Base-by-base conservation (phyloP, 2,888 invertebrate genomes). In the Cynaeus angustus region DNA sequence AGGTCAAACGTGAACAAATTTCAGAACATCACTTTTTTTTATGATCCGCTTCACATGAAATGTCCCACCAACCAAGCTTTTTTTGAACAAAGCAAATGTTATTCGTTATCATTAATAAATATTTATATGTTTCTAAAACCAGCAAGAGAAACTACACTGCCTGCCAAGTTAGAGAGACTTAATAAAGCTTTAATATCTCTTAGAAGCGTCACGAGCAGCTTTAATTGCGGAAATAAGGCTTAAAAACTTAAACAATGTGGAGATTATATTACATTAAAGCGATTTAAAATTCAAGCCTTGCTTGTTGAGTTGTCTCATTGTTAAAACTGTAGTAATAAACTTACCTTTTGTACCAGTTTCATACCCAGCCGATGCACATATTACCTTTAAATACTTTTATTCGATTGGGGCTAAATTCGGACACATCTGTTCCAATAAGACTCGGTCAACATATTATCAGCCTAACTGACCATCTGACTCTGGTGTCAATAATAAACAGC, bases 221-320 rank as follows among this genome's bases (percentile, higher is more conserved):
- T 82, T 82, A 81, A 82, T 82, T 80, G 80, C 81, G 81, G 82
- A 82, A 82, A 81, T 80, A 76, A 78, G 78, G 80, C 80, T 82
- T 80, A 80, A 82, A 82, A 82, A 82, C 80, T 82, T 81, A 79
- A 80, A 82, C 81, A 82, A 82, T 81, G 77, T 76, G 69, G 71
- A 77, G 79, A 81, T 80, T 80, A 81, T 77, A 75, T 77, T 74
- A 66, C 70, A 61, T 66, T 66, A 70, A 66, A 66, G 70, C 66
- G 53, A 66, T 59, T 70, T 66, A 70, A 66, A 70, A 70, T 70
- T 66, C 70, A 66, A 66, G 62, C 61, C 50, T 38, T 58, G 43
- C 52, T 70, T 66, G 69, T 58, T 58, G 59, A 28, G 46, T 65
- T 69, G 38, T 48, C 67, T 37, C 62, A 50, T 62, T 62, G 61